phyloP scores from a whole-genome alignment of 2,113 vertebrate species.

The Varanus salvator region DNA sequence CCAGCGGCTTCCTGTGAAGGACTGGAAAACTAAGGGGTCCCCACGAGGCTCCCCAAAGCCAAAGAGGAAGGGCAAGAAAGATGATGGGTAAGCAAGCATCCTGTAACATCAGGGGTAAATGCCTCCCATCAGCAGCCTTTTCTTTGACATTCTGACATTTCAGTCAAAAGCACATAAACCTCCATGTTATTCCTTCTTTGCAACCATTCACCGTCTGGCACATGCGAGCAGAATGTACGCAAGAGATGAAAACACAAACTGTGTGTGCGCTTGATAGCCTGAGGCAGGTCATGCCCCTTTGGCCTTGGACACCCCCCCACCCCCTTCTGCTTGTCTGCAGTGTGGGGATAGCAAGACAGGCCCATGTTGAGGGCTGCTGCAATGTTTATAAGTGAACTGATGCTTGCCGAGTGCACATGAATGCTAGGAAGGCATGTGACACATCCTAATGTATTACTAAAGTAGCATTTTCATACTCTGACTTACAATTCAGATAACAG shows the following conservation, averaged over 20 bases:
- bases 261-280: neutral
- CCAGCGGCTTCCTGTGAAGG: constrained; percentile 91
- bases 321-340: neutral
- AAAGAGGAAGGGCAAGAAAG: constrained; percentile 91
- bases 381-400: neutral
- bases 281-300: neutral
- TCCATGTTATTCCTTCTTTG: neutral
- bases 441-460: neutral
- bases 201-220: too few species aligned
- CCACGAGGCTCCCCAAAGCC: constrained; percentile 91
- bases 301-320: neutral
- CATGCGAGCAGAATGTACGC: too few species aligned
- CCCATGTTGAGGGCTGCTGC: too few species aligned
- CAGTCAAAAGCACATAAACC: neutral
- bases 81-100: constrained; percentile 81
- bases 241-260: neutral
- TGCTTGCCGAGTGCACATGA: too few species aligned
- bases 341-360: too few species aligned
- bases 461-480: neutral
- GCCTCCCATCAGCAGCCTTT: neutral
- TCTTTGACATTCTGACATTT: neutral
- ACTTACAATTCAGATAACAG: neutral
- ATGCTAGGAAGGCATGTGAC: neutral
- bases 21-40: constrained; percentile 91
- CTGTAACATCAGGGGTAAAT: neutral